phyloP scores from a whole-genome alignment of 2,888 invertebrate species.

The Torymus auratus region DNA sequence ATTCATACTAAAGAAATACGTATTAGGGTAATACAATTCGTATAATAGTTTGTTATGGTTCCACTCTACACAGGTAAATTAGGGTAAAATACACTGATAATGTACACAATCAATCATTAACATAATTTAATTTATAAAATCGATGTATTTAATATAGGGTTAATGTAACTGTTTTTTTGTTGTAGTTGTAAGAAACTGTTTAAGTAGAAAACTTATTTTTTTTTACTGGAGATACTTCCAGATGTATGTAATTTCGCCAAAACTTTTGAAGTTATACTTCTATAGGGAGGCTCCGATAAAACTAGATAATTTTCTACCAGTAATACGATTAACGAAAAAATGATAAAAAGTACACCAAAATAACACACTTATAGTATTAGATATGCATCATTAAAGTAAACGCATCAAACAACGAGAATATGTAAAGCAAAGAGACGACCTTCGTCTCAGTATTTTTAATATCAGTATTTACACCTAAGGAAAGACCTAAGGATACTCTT shows the following conservation, averaged over 20 bases:
- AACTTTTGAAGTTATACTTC: no score
- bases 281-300: no score
- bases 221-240: no score
- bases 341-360: constrained; percentile 51
- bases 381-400: neutral
- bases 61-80: neutral
- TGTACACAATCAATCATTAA: neutral
- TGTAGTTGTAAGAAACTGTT: no score
- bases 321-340: neutral
- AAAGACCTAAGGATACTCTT: constrained; percentile 65
- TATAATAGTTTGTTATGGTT: neutral
- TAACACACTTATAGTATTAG: constrained; percentile 47
- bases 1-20: constrained; percentile 21
- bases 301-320: no score
- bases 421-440: constrained; percentile 44
- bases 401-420: constrained; percentile 36
- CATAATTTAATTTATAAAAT: constrained; percentile 41
- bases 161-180: no score
- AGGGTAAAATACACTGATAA: neutral
- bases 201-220: no score
- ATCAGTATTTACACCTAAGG: constrained; percentile 72
- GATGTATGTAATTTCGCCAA: no score
- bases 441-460: constrained; percentile 74
- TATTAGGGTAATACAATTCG: constrained; percentile 1
- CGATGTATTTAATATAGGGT: constrained; percentile 10